These are phyloP conservation scores for Salvator merianae DNA, from an alignment of 2,113 vertebrate species.

Conservation along the genomic window DNA sequence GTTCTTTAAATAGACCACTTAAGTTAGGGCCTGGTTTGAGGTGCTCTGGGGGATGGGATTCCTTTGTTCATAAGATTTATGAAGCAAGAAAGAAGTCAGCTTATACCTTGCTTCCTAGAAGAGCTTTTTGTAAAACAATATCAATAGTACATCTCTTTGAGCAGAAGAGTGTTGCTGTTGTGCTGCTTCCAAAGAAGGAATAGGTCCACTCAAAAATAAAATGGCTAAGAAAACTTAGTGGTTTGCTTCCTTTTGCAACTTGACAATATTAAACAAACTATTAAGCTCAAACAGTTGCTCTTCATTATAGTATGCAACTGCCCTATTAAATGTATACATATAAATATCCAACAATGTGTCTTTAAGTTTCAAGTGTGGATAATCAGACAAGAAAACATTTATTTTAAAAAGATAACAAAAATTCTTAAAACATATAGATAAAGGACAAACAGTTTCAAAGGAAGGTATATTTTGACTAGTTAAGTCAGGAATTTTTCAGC, in stretches of 20 bases:
- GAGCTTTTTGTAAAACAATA: neutral
- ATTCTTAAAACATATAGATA: no score
- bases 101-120: neutral
- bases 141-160: conserved; percentile 6
- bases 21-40: neutral
- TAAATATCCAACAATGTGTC: no score
- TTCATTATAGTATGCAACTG: no score
- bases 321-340: no score
- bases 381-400: no score
- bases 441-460: neutral
- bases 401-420: no score
- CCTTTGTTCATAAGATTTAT: conserved; percentile 8
- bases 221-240: conserved; percentile 36
- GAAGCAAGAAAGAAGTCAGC: neutral
- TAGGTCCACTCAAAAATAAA: neutral
- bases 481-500: no score
- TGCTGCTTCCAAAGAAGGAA: conserved; percentile 6
- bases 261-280: no score
- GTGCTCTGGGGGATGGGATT: neutral
- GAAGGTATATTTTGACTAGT: no score
- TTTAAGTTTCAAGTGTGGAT: no score
- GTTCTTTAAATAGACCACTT: conserved; percentile 4
- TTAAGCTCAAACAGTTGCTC: no score
- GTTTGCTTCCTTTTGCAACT: no score
- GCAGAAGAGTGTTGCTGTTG: neutral